Evolutionary conservation across 2,888 invertebrate species (phyloP).

Genomic region (Pyrgus malvae): DNA sequence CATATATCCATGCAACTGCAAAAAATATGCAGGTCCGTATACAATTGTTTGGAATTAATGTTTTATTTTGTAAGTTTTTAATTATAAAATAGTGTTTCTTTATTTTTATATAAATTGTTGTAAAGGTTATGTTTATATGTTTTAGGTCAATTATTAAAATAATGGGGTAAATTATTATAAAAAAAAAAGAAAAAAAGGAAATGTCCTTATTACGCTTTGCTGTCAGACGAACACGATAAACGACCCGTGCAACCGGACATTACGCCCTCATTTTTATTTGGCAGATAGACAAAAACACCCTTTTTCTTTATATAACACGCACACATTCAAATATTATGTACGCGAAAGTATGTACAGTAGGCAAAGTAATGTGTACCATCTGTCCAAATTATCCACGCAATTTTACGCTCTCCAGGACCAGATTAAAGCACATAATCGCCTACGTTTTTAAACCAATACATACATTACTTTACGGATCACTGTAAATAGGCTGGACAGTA

Average conservation of each 20-base stretch:
- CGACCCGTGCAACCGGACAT: conserved; percentile 73
- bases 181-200: conserved; percentile 29
- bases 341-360: conserved; percentile 37
- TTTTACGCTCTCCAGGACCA: conserved; percentile 35
- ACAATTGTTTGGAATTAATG: too few relatives aligned
- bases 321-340: conserved; percentile 48
- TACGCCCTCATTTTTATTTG: conserved; percentile 81
- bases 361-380: conserved; percentile 35
- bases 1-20: too few relatives aligned
- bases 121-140: too few relatives aligned
- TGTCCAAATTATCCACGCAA: conserved; percentile 38
- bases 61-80: too few relatives aligned
- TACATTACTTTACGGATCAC: conserved; percentile 35
- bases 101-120: too few relatives aligned
- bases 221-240: conserved; percentile 57
- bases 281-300: conserved; percentile 80
- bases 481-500: conserved; percentile 49
- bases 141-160: too few relatives aligned
- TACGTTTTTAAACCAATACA: conserved; percentile 39
- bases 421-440: conserved; percentile 35
- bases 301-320: conserved; percentile 68
- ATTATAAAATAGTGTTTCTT: too few relatives aligned
- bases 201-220: conserved; percentile 44
- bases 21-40: too few relatives aligned
- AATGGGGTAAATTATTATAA: too few relatives aligned